A percentile compares a stretch with the other conserved stretches of the same genome.
Evolutionary conservation across 30 jellyfish, hydroid and myxozoan species (phyloP).

Genomic region (Aurelia sp.): DNA sequence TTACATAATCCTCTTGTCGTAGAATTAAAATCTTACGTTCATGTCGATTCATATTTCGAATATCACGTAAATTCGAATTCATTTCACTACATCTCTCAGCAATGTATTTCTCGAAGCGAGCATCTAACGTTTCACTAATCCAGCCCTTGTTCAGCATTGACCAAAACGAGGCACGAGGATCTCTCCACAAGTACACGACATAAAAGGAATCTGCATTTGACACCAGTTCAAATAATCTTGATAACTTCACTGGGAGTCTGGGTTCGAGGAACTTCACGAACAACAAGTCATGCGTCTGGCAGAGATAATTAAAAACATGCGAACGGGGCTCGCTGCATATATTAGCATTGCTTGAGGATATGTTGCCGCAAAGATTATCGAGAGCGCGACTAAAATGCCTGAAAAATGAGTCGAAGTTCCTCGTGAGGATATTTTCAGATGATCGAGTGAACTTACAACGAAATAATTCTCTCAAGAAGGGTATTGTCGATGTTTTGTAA

Average conservation of each 20-base stretch:
- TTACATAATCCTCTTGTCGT: constrained; percentile 30
- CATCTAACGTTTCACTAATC: constrained; percentile 20
- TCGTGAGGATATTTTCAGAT: neutral
- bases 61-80: constrained; percentile 17
- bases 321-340: constrained; percentile 20
- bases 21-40: neutral
- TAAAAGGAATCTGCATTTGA: neutral
- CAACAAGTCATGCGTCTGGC: neutral
- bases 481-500: neutral
- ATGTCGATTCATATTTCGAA: neutral
- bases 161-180: constrained; percentile 82
- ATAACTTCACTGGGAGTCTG: constrained; percentile 8
- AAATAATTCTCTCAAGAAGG: constrained; percentile 10
- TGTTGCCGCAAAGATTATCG: constrained; percentile 4
- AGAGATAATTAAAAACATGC: constrained; percentile 4
- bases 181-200: constrained; percentile 55
- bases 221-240: neutral
- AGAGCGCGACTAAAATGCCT: neutral
- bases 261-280: constrained; percentile 39
- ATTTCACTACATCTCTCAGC: constrained; percentile 56
- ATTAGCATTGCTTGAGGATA: constrained; percentile 1
- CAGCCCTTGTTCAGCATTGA: constrained; percentile 78
- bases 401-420: neutral
- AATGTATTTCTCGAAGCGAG: constrained; percentile 29
- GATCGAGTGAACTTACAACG: constrained; percentile 4